Conservation (phyloP, 2,888 invertebrate species). For the Polydrusus cervinus region DNA sequence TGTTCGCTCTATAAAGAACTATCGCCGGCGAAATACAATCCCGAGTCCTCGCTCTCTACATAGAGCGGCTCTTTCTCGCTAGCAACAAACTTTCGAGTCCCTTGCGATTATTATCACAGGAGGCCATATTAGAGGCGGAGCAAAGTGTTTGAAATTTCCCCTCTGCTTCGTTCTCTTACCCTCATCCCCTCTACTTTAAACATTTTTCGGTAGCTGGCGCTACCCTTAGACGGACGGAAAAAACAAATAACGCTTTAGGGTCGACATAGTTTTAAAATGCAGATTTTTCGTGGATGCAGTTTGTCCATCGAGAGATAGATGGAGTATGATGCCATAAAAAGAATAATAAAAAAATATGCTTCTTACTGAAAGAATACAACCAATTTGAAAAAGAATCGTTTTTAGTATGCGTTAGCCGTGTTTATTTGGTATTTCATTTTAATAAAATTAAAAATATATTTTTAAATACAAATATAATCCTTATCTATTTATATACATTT, state of each 20-base stretch:
- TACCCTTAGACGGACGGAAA: conserved; percentile 62
- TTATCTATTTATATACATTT: no score
- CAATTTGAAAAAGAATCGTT: no score
- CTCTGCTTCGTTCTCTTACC: conserved; percentile 59
- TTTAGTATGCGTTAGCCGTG: no score
- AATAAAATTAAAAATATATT: no score
- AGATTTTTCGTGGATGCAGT: conserved; percentile 35
- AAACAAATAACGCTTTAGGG: conserved; percentile 63
- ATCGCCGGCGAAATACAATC: conserved; percentile 34
- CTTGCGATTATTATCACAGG: conserved; percentile 70
- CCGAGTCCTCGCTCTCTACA: conserved; percentile 42
- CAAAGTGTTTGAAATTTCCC: conserved; percentile 64
- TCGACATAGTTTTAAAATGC: conserved; percentile 41
- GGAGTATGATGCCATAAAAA: conserved; percentile 49
- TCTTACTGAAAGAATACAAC: background rate
- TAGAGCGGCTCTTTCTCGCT: conserved; percentile 46
- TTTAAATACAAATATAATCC: no score
- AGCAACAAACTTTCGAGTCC: conserved; percentile 62
- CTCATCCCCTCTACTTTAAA: conserved; percentile 61
- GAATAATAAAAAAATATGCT: background rate
- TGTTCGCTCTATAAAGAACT: conserved; percentile 42
- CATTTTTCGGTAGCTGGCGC: conserved; percentile 67
- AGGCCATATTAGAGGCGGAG: conserved; percentile 72
- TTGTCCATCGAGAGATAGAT: conserved; percentile 54
- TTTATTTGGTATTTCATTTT: no score